These are phyloP conservation scores for Galeopsomyia nigrocyanea DNA, from an alignment of 2,888 invertebrate species.

Conservation along the genomic window DNA sequence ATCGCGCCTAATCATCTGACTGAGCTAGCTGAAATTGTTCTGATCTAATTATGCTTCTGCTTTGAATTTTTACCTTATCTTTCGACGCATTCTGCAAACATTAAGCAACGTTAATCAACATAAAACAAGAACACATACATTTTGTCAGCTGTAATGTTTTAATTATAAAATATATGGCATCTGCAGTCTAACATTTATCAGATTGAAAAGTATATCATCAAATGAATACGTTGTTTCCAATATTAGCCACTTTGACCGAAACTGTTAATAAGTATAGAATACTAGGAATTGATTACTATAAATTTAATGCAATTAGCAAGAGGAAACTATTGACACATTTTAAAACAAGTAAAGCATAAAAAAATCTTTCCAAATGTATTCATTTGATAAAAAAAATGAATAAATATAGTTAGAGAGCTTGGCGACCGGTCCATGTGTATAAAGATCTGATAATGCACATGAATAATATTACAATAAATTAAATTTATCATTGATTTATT, in stretches of 20 bases:
- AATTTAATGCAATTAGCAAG: not conserved
- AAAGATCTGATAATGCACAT: constrained; percentile 13
- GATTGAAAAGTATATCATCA: not conserved
- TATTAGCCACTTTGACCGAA: not conserved
- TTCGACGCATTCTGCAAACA: constrained; percentile 67
- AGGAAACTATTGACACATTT: not conserved
- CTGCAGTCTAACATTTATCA: not conserved
- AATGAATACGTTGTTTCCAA: constrained; percentile 2
- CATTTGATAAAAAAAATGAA: constrained; percentile 45
- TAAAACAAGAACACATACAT: constrained; percentile 55
- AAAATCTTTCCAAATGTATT: constrained; percentile 16
- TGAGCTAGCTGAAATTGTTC: constrained; percentile 22
- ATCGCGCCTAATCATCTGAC: constrained; percentile 31
- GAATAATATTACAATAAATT: constrained; percentile 3
- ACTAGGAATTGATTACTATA: too few species aligned
- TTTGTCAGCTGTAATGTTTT: constrained; percentile 7
- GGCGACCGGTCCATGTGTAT: constrained; percentile 50
- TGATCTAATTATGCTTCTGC: constrained; percentile 34
- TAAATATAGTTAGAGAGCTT: constrained; percentile 58
- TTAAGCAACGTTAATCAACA: constrained; percentile 64
- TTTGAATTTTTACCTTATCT: constrained; percentile 64
- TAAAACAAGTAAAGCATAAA: not conserved
- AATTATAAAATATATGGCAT: constrained; percentile 17
- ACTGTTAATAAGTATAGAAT: too few species aligned
- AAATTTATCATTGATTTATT: too few species aligned